phyloP scores from a whole-genome alignment of 1,140 invertebrate species.

The Phortica variegata region DNA sequence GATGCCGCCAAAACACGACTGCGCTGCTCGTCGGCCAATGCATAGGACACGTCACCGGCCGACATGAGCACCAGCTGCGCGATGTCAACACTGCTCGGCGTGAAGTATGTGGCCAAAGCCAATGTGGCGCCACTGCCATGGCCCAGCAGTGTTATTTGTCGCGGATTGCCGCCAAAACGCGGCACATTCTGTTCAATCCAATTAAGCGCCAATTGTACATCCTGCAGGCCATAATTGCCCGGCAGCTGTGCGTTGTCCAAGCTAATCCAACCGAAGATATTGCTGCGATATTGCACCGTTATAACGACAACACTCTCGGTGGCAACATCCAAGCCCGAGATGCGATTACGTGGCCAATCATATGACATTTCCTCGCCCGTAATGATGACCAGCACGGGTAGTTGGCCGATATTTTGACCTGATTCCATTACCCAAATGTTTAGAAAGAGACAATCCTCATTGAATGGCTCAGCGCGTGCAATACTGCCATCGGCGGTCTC shows the following conservation, averaged over 20 bases:
- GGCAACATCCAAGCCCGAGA: conserved; percentile 67
- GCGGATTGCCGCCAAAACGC: conserved; percentile 71
- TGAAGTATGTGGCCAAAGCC: conserved; percentile 22
- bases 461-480: conserved; percentile 23
- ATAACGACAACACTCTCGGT: conserved; percentile 67
- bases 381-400: conserved; percentile 64
- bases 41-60: conserved; percentile 63
- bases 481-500: conserved; percentile 33
- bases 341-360: conserved; percentile 57
- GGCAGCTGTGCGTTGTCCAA: conserved; percentile 60
- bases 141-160: conserved; percentile 70
- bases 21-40: conserved; percentile 43
- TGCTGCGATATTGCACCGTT: conserved; percentile 65
- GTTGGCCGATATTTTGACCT: conserved; percentile 59
- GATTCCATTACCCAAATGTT: conserved; percentile 64
- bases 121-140: conserved; percentile 57
- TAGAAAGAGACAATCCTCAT: conserved; percentile 62
- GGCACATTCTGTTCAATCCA: conserved; percentile 73
- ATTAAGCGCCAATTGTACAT: conserved; percentile 70
- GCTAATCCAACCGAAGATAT: conserved; percentile 72
- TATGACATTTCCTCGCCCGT: conserved; percentile 61
- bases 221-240: conserved; percentile 72
- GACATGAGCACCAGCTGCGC: conserved; percentile 66
- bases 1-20: conserved; percentile 58
- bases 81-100: not conserved